phyloP scores from a whole-genome alignment of 2,113 vertebrate genomes.

The Gobius niger region DNA sequence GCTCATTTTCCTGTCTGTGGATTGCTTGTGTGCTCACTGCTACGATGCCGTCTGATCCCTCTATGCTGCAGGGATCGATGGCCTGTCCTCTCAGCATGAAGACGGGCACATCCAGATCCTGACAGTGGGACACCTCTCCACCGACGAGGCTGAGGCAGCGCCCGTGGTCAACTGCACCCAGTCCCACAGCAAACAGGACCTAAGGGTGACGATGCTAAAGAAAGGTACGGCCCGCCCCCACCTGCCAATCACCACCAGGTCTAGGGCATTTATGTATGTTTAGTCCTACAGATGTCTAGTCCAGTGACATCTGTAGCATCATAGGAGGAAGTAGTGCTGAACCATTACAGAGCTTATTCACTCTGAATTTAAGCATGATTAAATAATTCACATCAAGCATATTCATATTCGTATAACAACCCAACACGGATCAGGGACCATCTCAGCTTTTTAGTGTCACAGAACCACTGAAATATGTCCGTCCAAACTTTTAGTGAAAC shows the following conservation, averaged over 20 bases:
- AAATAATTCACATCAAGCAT: background rate
- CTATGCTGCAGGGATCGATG: conserved; percentile 84
- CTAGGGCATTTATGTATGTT: conserved; percentile 1
- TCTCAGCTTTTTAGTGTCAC: no score
- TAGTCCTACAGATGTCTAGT: conserved; percentile 21
- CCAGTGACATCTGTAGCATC: conserved; percentile 5
- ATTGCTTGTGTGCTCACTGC: background rate
- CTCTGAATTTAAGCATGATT: conserved; percentile 11
- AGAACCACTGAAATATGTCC: no score
- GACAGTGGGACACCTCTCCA: conserved; percentile 81
- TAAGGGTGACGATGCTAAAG: conserved; percentile 92
- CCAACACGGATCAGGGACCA: no score
- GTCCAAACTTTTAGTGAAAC: no score
- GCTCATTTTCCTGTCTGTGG: no score
- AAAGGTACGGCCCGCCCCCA: conserved; percentile 80
- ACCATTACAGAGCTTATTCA: conserved; percentile 13
- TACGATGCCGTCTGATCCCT: conserved; percentile 27
- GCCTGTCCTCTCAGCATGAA: conserved; percentile 84
- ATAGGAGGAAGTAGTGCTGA: conserved; percentile 29
- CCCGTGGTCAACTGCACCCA: conserved; percentile 79
- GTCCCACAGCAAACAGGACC: conserved; percentile 88
- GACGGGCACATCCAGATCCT: conserved; percentile 90
- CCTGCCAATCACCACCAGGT: background rate
- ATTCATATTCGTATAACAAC: background rate
- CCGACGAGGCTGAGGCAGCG: conserved; percentile 83